Base-by-base conservation (phyloP, 2,888 invertebrate species). In the Spatulosminthurus flaviceps region DNA sequence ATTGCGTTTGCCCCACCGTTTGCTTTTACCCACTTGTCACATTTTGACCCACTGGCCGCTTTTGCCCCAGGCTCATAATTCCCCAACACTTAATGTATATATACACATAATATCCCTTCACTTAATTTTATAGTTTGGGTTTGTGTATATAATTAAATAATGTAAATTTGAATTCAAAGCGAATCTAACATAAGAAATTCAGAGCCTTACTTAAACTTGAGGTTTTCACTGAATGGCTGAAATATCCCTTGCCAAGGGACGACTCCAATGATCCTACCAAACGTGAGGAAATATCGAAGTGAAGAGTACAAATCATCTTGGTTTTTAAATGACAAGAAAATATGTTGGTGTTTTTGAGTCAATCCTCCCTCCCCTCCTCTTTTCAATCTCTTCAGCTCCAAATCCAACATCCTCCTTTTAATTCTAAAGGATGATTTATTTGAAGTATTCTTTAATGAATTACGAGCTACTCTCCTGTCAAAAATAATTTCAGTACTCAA, bases 211-310 rank as follows among this genome's bases (percentile, higher is more conserved):
- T 22, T 77, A 42, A 78, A 79, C 0, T 41, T 16, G 4, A 81
- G 60, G 22, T 51, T 26, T 21, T 64, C 51, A n/a, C 79, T 61
- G 19, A 71, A 13, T 0, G 67, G 26, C 13, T 82, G 80, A 71
- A 81, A 84, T 28, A 84, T 76, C 0, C 83, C 83, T 1, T 79
- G 78, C 26, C 82, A 51, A 2, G 84, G 83, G 9, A 84, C 76
- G 1, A 84, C 69, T 5, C 84, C 83, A 29, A 82, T 75, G 72
- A 83, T 16, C 16, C 80, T 69, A 4, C 84, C 84, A 67, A 83
- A 82, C 51, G 82, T 81, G 0, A 84, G 72, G 26, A 83, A 80
- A 21, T 73, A 76, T 22, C 79, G 73, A 19, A 79, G 28, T 26
- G 79, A 43, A 29, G 22, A 0, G 71, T 71, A 81, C 16, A 81